Evolutionary conservation across 2,113 vertebrate species (phyloP), one percentile per base, ranked within the genome.

Genomic region (Pogonocichla stellata): DNA sequence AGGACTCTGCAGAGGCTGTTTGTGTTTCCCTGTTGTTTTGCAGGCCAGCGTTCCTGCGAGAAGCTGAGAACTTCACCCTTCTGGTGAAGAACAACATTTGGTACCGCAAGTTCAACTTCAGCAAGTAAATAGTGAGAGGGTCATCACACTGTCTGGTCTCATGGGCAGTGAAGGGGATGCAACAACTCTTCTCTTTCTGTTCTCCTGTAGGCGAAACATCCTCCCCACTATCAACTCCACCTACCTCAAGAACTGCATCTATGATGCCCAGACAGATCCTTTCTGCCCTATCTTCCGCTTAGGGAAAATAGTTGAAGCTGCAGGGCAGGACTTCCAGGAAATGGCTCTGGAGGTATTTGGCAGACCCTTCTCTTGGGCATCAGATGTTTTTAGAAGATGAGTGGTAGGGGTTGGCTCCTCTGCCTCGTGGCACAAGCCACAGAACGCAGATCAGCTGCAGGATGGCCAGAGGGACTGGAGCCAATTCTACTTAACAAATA

Each of bases 21-120:
- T 66, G 14, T 83, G 70, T 66, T 87, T 86, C 45, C 23, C 29
- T 86, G 0, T 60, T 95, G 43, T 80, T 60, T 97, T 95, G 26
- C 91, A 99, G 99, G 40, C 98, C 96, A 65, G 98, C 99, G 0
- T 90, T 99, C 72, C 94, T 99, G 86, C 93, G 88, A 88, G 97
- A 90, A 83, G 98, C 99, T 57, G 99, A 99, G 95, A 98, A 99
- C 97, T 99, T 99, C 93, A 99, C 99, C 4, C 97, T 99, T 82
- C 88, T 99, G 78, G 98, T 99, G 64, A 99, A 99, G 98, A 99
- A 99, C 97, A 99, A 98, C 93, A 98, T 99, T 91, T 98, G 97
- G 92, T 99, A 99, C 71, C 99, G 98, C 24, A 99, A 99, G 86
- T 99, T 99, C 96, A 98, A 98, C 69, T 97, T 99, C 96, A 98